Evolutionary conservation across 37 sponge, comb jelly and placozoan species (phyloP).

Genomic region (Oopsacas minuta): DNA sequence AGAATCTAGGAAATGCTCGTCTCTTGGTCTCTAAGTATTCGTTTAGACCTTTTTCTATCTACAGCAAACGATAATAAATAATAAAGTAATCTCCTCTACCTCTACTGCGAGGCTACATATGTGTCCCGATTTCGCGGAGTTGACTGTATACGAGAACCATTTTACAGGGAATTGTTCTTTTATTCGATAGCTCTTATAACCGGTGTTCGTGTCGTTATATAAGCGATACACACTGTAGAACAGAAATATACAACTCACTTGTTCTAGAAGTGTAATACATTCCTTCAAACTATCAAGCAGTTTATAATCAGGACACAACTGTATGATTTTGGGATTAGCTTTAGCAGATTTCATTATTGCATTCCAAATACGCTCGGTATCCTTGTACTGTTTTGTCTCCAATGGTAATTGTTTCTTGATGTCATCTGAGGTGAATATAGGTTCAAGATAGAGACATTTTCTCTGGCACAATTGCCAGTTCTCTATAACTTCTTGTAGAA

Average conservation of each 20-base stretch:
- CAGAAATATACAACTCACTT: neutral
- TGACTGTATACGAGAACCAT: too few species aligned
- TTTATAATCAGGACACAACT: too few species aligned
- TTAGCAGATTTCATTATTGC: conserved; percentile 77
- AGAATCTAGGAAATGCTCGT: conserved; percentile 84
- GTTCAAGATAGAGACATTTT: conserved; percentile 94
- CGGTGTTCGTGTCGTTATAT: too few species aligned
- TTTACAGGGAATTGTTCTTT: too few species aligned
- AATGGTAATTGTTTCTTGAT: conserved; percentile 91
- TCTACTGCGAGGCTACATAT: too few species aligned
- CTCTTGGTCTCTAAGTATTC: conserved; percentile 98
- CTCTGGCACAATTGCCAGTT: conserved; percentile 64
- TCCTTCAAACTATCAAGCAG: too few species aligned
- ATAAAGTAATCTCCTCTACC: too few species aligned
- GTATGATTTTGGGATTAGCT: conserved; percentile 70
- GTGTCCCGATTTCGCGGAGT: too few species aligned
- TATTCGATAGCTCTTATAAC: too few species aligned
- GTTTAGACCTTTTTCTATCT: conserved; percentile 95
- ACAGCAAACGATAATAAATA: neutral
- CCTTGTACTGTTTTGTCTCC: conserved; percentile 88
- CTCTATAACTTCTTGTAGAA: conserved; percentile 64
- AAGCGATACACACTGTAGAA: too few species aligned
- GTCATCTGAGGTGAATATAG: conserved; percentile 91
- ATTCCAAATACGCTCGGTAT: conserved; percentile 93
- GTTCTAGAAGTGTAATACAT: too few species aligned